Evolutionary conservation across 2,797 vertebrate genomes (phyloP).

Genomic region (Sebastes kiyomatsui): DNA sequence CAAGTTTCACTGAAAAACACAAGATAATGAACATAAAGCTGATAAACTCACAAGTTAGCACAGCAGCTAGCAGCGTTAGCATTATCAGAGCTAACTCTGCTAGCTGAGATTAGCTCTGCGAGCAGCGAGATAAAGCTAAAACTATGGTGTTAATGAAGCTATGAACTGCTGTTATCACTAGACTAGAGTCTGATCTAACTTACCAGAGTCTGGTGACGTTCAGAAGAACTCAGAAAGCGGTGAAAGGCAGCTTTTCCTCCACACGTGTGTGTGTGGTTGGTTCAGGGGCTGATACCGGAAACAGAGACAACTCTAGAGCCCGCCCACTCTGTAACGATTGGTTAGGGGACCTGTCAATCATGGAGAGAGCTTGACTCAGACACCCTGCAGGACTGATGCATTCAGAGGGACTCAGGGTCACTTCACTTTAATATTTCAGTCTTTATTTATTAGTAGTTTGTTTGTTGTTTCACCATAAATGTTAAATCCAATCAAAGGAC

Average conservation of each 20-base stretch:
- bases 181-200: not conserved
- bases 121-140: not conserved
- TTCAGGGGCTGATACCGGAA: conserved; percentile 62
- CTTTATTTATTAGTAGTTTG: no score
- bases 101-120: not conserved
- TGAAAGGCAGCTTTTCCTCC: conserved; percentile 2
- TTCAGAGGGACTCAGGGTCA: no score
- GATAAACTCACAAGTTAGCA: conserved; percentile 30
- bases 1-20: not conserved
- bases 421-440: no score
- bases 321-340: conserved; percentile 47
- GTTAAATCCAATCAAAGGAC: no score
- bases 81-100: not conserved
- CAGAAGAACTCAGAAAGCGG: not conserved
- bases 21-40: not conserved
- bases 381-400: no score
- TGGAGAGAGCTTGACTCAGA: not conserved
- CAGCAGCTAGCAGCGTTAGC: conserved; percentile 24
- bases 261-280: conserved; percentile 38
- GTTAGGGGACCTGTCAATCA: conserved; percentile 25
- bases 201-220: conserved; percentile 37
- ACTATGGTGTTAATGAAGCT: not conserved
- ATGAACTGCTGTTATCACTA: rapidly evolving
- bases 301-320: conserved; percentile 14
- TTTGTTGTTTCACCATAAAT: no score